Percentiles rank a stretch among this genome's conserved stretches.
Conservation (phyloP, 2,888 invertebrate genomes). For the Oxytorus armatus region DNA sequence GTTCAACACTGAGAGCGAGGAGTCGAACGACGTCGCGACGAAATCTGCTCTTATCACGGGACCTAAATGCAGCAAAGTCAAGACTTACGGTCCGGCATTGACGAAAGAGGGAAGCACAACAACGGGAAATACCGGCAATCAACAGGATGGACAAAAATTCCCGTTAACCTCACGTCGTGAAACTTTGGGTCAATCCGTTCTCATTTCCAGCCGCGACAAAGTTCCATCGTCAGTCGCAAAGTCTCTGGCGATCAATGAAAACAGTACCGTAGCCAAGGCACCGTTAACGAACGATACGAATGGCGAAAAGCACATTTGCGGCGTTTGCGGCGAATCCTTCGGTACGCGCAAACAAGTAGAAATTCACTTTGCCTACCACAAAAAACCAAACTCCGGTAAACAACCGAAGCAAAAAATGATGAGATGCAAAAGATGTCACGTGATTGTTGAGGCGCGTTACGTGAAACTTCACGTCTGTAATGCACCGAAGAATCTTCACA, state of each 20-base stretch:
- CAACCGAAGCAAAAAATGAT: slow-evolving; percentile 78
- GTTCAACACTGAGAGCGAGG: slow-evolving; percentile 63
- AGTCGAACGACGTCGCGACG: slow-evolving; percentile 13
- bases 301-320: slow-evolving; percentile 76
- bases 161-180: slow-evolving; percentile 14
- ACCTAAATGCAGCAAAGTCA: slow-evolving; percentile 26
- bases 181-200: slow-evolving; percentile 11
- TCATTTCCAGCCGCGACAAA: not conserved
- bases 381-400: slow-evolving; percentile 33
- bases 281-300: not conserved
- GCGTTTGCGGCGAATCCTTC: slow-evolving; percentile 76
- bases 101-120: slow-evolving; percentile 1
- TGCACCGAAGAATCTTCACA: slow-evolving; percentile 67
- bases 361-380: slow-evolving; percentile 75
- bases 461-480: slow-evolving; percentile 80
- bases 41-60: not conserved
- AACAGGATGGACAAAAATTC: not conserved
- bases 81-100: slow-evolving; percentile 55
- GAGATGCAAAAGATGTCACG: slow-evolving; percentile 82
- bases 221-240: not conserved
- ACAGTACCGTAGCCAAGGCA: not conserved
- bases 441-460: slow-evolving; percentile 79
- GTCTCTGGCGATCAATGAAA: not conserved
- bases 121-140: not conserved
- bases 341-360: slow-evolving; percentile 74